These are phyloP conservation scores for Ctenopoma multispine DNA, from an alignment of 2,797 vertebrate genomes.

Conservation along the genomic window DNA sequence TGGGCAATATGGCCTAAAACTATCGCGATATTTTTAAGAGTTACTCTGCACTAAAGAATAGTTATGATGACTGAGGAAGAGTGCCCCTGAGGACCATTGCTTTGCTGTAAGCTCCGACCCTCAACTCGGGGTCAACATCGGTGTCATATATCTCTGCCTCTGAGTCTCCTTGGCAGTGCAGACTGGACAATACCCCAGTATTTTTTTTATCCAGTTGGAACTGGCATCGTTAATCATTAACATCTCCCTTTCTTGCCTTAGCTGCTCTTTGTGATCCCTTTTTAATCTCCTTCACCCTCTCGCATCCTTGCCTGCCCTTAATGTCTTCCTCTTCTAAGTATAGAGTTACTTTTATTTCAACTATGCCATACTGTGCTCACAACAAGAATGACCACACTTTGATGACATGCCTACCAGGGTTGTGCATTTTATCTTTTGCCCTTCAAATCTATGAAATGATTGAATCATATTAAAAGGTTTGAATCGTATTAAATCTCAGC, in stretches of 20 bases:
- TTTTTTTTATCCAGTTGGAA: constrained; percentile 38
- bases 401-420: neutral
- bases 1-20: too few species aligned
- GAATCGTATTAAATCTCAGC: too few species aligned
- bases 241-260: constrained; percentile 11
- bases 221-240: constrained; percentile 57
- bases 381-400: neutral
- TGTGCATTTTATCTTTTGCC: constrained; percentile 12
- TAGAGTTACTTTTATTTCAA: constrained; percentile 7
- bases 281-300: constrained; percentile 28
- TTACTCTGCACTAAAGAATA: constrained; percentile 10
- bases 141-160: constrained; percentile 37
- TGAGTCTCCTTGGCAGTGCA: constrained; percentile 36
- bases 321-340: constrained; percentile 26
- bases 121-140: constrained; percentile 43
- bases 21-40: constrained; percentile 1
- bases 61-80: constrained; percentile 28
- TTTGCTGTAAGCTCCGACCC: constrained; percentile 45
- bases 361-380: neutral
- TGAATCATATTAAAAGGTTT: too few species aligned
- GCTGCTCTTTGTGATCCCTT: constrained; percentile 26
- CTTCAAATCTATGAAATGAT: neutral
- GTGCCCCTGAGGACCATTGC: constrained; percentile 23
- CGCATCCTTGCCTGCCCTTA: constrained; percentile 18
- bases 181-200: constrained; percentile 31